phyloP scores from a whole-genome alignment of 2,113 vertebrate genomes.

The Ivindomyrus marchei region DNA sequence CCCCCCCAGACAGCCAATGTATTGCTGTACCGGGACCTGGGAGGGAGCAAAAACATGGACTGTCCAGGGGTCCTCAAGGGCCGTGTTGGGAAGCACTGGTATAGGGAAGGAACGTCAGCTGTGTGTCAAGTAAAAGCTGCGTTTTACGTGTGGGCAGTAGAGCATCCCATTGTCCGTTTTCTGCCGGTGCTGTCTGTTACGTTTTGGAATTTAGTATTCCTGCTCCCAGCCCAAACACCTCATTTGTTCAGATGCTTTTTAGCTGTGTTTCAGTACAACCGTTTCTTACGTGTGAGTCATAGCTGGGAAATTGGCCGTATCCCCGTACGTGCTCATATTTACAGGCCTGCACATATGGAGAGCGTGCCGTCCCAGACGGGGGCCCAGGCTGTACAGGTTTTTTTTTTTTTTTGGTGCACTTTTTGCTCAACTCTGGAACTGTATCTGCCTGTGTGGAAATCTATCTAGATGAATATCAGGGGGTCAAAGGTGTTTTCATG shows the following conservation, averaged over 20 bases:
- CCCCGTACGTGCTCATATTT: background rate
- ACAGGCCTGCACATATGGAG: background rate
- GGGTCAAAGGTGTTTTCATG: background rate
- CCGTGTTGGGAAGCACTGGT: background rate
- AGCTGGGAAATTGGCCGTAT: background rate
- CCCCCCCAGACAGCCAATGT: background rate
- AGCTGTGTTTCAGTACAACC: background rate
- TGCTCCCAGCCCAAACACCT: background rate
- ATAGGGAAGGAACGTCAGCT: background rate
- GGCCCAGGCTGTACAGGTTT: background rate
- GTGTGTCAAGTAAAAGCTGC: background rate
- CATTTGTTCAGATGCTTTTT: conserved; percentile 1
- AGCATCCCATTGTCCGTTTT: background rate
- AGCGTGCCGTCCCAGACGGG: background rate
- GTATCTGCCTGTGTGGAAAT: background rate
- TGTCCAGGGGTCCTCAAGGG: background rate
- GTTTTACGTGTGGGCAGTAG: background rate
- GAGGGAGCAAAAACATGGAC: background rate
- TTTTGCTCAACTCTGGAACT: background rate
- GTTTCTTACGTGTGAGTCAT: background rate
- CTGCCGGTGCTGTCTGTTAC: no score
- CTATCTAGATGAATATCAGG: background rate
- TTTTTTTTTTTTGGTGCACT: background rate
- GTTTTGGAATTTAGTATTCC: background rate
- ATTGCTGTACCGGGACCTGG: background rate